These are phyloP conservation scores for Scaptodrosophila latifasciaeformis DNA, from an alignment of 2,888 invertebrate genomes.

Conservation along the genomic window DNA sequence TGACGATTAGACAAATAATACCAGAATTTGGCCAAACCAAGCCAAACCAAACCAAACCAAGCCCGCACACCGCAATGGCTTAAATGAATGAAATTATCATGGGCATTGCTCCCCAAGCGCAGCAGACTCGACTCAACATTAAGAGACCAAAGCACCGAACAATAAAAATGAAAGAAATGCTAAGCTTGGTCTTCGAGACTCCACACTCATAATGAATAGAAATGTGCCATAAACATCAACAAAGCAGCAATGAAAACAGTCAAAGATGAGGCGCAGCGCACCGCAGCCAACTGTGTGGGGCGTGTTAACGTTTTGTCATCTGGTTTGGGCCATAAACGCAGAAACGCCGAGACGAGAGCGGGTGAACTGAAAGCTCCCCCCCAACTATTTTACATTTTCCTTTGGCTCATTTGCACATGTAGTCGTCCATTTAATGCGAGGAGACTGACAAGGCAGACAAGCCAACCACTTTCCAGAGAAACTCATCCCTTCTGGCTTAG, in stretches of 20 bases:
- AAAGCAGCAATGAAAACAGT: not conserved
- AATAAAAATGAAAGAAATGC: constrained; percentile 60
- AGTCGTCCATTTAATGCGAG: constrained; percentile 44
- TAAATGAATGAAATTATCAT: constrained; percentile 17
- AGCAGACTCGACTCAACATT: too few species aligned
- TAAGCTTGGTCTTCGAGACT: constrained; percentile 42
- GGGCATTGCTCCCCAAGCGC: too few species aligned
- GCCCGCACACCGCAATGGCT: constrained; percentile 14
- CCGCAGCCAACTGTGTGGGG: too few species aligned
- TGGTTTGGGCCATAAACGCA: too few species aligned
- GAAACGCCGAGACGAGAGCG: too few species aligned
- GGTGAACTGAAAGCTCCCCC: too few species aligned
- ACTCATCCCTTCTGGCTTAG: constrained; percentile 1
- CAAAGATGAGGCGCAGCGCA: too few species aligned
- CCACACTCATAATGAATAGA: constrained; percentile 62
- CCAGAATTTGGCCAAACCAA: constrained; percentile 19
- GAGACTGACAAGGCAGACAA: constrained; percentile 31
- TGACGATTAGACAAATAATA: constrained; percentile 48
- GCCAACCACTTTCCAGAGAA: not conserved
- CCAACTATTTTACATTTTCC: constrained; percentile 40
- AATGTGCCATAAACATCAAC: constrained; percentile 55
- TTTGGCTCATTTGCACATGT: constrained; percentile 60
- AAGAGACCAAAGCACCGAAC: constrained; percentile 9
- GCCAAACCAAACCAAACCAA: not conserved
- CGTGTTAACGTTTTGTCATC: too few species aligned